Base-by-base conservation (phyloP, 2,797 vertebrate species). In the Malacoctenus gilli region DNA sequence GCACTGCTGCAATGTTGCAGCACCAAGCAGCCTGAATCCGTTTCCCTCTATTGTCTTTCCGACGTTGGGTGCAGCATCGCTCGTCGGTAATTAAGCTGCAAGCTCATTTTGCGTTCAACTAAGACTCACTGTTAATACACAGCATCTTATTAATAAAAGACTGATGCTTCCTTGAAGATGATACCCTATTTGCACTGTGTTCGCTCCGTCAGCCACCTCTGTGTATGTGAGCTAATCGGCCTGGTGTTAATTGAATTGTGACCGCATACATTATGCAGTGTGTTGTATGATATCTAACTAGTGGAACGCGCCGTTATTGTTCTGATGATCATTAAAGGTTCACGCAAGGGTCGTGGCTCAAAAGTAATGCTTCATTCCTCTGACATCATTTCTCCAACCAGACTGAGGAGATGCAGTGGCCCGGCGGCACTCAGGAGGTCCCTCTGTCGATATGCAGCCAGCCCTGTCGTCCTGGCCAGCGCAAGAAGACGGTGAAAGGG, bases 401-500 rank as follows among this genome's bases (percentile, higher is more conserved):
- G 96, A 93, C 88, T 67, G 88, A 94, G 43, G 89, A 77, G 62
- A 95, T 98, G 93, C 93, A 93, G 70, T 98, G 95, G 95, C 94
- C 95, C 0, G 93, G 94, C 2, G 92, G 87, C 0, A 83, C 88
- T 3, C 92, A 82, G 36, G 91, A 92, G 63, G 84, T 93, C 37
- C 96, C 95, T 6, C 91, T 88, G 15, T 98, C 96, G 48, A 95
- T 97, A 81, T 98, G 96, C 90, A 97, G 95, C 86, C 93, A 94
- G 51, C 95, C 95, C 8, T 98, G 96, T 77, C 93, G 91, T 34
- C 91, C 93, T 0, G 96, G 96, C 0, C 94, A 98, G 84, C 93
- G 95, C 61, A 98, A 97, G 87, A 98, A 98, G 86, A 89, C 90
- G 0, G 95, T 96, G 67, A 98, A 97, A 80, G 96, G 96, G 68